Conservation (phyloP, 2,797 vertebrate species). For the Acanthurus tractus region DNA sequence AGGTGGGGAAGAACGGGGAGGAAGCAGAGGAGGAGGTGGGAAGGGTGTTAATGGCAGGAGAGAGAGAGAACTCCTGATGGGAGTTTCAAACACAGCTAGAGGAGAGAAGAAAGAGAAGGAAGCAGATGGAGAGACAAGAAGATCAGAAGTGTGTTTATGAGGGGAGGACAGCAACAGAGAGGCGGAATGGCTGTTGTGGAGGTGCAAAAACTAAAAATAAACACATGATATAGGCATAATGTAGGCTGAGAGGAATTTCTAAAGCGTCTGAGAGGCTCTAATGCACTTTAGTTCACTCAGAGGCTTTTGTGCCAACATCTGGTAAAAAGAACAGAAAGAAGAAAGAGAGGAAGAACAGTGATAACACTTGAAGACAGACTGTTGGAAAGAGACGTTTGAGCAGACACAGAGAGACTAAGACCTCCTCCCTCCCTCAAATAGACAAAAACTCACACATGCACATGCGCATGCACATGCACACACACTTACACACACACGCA, state of each 20-base stretch:
- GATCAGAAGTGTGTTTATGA: conserved; percentile 40
- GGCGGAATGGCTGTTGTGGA: conserved; percentile 18
- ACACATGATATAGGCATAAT: conserved; percentile 44
- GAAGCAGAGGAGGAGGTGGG: conserved; percentile 37
- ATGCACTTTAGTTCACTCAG: conserved; percentile 38
- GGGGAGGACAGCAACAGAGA: conserved; percentile 22
- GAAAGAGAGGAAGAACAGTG: conserved; percentile 52
- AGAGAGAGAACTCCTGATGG: conserved; percentile 67
- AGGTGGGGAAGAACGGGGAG: conserved; percentile 73
- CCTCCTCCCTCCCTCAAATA: conserved; percentile 44
- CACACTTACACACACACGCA: conserved; percentile 38
- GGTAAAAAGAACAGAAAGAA: conserved; percentile 56
- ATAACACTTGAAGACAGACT: conserved; percentile 70
- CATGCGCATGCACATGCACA: conserved; percentile 32
- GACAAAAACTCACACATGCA: conserved; percentile 23
- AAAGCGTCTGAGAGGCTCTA: conserved; percentile 38
- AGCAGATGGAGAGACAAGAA: conserved; percentile 29
- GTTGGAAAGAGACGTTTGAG: conserved; percentile 67
- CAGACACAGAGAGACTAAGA: conserved; percentile 54
- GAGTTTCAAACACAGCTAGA: conserved; percentile 70
- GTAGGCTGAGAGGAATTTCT: conserved; percentile 48
- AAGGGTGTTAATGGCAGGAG: conserved; percentile 62
- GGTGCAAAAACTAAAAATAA: conserved; percentile 48
- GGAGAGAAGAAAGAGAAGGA: conserved; percentile 42
- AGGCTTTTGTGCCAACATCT: conserved; percentile 60